phyloP scores from a whole-genome alignment of 2,888 invertebrate genomes.

The Euzetes globulus region DNA sequence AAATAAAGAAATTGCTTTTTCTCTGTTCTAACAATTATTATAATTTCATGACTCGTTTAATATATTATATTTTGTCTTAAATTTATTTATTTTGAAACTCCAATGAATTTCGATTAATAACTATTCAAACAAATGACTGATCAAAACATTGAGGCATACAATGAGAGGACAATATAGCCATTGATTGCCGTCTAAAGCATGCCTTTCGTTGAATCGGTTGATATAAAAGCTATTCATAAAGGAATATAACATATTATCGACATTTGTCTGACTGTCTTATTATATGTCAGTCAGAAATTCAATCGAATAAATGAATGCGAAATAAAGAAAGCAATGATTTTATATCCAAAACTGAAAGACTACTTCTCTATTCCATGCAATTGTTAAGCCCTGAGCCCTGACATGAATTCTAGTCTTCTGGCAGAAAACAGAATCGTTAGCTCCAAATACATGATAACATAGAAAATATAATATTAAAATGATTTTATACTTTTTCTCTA shows the following conservation, averaged over 20 bases:
- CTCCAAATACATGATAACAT: slow-evolving; percentile 25
- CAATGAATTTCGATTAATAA: slow-evolving; percentile 12
- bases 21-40: not conserved
- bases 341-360: too few relatives aligned
- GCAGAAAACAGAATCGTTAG: slow-evolving; percentile 43
- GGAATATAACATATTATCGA: not conserved
- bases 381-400: slow-evolving; percentile 14
- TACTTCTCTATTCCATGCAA: slow-evolving; percentile 29
- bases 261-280: not conserved
- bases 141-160: not conserved
- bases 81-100: not conserved
- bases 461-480: not conserved
- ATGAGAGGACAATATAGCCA: not conserved
- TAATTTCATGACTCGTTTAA: not conserved
- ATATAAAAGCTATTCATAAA: slow-evolving; percentile 9
- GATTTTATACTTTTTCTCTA: slow-evolving; percentile 1
- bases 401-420: slow-evolving; percentile 39
- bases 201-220: not conserved
- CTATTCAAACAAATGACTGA: not conserved
- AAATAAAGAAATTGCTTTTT: not conserved
- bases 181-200: not conserved
- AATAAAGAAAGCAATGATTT: not conserved
- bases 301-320: slow-evolving; percentile 12
- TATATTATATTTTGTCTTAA: not conserved
- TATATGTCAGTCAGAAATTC: slow-evolving; percentile 14